Percentiles rank a stretch among this genome's conserved stretches.
These are phyloP conservation scores for Microtus oregoni DNA, from an alignment of 2,113 vertebrate genomes.

Conservation along the genomic window DNA sequence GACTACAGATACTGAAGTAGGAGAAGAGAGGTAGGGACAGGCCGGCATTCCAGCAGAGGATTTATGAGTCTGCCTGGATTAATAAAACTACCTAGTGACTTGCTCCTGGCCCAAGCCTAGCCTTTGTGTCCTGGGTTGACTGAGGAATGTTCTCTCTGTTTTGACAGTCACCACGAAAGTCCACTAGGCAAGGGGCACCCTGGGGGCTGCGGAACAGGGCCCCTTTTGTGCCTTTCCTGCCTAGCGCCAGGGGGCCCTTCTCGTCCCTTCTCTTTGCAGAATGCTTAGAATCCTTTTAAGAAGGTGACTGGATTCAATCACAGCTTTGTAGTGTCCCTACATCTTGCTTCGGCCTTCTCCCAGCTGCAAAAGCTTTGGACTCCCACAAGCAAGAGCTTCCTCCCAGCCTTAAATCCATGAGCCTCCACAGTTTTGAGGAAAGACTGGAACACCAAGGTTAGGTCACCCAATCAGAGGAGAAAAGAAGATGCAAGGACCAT, in stretches of 20 bases:
- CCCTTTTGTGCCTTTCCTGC: not conserved
- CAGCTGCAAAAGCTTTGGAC: too few relatives aligned
- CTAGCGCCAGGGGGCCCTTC: not conserved
- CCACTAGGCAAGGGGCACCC: not conserved
- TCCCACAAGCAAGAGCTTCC: not conserved
- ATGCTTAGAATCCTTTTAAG: not conserved
- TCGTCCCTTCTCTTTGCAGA: too few relatives aligned
- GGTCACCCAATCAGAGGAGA: not conserved
- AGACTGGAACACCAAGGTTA: not conserved
- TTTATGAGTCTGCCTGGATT: slow-evolving; percentile 43
- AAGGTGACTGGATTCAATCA: too few relatives aligned
- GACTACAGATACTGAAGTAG: not conserved
- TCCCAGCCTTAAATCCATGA: not conserved
- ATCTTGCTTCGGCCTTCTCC: not conserved
- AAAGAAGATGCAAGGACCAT: not conserved
- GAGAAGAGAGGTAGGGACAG: not conserved
- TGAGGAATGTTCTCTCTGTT: slow-evolving; percentile 41
- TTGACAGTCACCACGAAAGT: not conserved
- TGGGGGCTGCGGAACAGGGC: not conserved
- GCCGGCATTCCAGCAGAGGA: not conserved
- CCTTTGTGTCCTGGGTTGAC: not conserved
- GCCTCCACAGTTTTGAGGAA: not conserved
- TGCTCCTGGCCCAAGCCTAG: not conserved
- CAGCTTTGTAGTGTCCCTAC: not conserved
- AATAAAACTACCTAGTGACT: slow-evolving; percentile 19